A percentile compares a stretch with the other conserved stretches of the same genome.
phyloP scores from a whole-genome alignment of 2,888 invertebrate species.

The Notocelia uddmanniana region DNA sequence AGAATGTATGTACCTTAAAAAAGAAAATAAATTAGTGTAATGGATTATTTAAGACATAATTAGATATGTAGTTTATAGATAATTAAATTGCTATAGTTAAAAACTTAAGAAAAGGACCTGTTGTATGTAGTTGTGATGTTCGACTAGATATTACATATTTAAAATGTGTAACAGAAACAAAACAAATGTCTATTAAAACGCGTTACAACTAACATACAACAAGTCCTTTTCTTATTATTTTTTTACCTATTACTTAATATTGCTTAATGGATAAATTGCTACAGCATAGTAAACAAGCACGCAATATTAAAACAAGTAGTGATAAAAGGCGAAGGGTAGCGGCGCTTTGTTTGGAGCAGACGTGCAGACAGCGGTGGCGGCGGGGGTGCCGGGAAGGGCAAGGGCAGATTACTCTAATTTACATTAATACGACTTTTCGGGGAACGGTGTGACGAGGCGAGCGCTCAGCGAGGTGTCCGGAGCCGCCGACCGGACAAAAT shows the following conservation, averaged over 20 bases:
- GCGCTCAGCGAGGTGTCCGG: constrained; percentile 41
- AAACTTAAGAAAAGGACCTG: too few relatives aligned
- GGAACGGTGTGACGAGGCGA: constrained; percentile 60
- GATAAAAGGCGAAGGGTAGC: constrained; percentile 44
- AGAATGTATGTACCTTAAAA: constrained; percentile 35
- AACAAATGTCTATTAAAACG: too few relatives aligned
- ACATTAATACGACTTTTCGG: constrained; percentile 74
- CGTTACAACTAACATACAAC: too few relatives aligned
- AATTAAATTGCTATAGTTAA: too few relatives aligned
- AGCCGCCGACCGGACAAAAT: constrained; percentile 60
- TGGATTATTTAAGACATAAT: neutral
- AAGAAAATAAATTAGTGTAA: constrained; percentile 12
- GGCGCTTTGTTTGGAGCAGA: constrained; percentile 50
- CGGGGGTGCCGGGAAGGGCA: constrained; percentile 62
- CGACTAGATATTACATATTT: too few relatives aligned
- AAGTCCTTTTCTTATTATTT: too few relatives aligned
- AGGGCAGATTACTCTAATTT: constrained; percentile 72
- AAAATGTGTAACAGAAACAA: too few relatives aligned
- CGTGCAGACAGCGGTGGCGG: constrained; percentile 29
- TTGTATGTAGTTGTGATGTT: too few relatives aligned
- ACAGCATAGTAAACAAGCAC: constrained; percentile 2
- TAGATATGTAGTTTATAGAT: too few relatives aligned
- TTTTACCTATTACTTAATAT: too few relatives aligned
- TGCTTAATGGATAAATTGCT: neutral
- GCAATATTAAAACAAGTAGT: constrained; percentile 28